These are phyloP conservation scores for Cavia aperea DNA, from an alignment of 2,113 vertebrate species.

Conservation along the genomic window DNA sequence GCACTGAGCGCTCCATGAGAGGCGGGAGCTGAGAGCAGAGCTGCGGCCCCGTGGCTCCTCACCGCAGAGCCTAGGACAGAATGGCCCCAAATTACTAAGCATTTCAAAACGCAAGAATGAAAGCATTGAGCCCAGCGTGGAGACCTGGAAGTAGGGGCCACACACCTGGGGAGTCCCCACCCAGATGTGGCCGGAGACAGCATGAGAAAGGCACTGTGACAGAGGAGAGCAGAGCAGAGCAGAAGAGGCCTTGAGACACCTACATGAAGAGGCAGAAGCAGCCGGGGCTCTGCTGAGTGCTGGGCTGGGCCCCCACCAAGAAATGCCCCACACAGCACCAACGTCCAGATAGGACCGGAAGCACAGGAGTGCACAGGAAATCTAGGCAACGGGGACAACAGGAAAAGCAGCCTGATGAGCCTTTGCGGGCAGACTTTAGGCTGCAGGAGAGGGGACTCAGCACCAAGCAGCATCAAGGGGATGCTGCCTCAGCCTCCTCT, in stretches of 20 bases:
- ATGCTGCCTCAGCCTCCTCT: too few species aligned
- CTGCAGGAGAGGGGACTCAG: not conserved
- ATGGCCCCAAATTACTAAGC: not conserved
- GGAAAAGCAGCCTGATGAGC: too few species aligned
- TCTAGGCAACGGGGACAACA: too few species aligned
- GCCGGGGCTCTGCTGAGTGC: not conserved
- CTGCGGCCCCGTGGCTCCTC: too few species aligned
- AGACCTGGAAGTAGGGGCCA: not conserved
- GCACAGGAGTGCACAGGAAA: not conserved
- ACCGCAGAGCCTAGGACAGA: not conserved
- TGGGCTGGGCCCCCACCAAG: too few species aligned
- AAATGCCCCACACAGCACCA: not conserved
- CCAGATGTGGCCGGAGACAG: too few species aligned
- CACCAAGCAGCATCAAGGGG: not conserved
- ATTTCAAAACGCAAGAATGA: not conserved
- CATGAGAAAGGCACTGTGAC: not conserved
- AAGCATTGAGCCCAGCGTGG: not conserved
- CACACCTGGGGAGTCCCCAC: not conserved
- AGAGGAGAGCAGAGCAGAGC: not conserved
- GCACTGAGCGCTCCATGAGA: fast-evolving
- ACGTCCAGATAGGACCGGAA: not conserved
- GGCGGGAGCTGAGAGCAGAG: fast-evolving
- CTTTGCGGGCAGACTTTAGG: not conserved
- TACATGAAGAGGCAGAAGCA: not conserved
- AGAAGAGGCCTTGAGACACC: too few species aligned